These are phyloP conservation scores for Thunnus thynnus DNA, from an alignment of 2,113 vertebrate species.

Conservation along the genomic window DNA sequence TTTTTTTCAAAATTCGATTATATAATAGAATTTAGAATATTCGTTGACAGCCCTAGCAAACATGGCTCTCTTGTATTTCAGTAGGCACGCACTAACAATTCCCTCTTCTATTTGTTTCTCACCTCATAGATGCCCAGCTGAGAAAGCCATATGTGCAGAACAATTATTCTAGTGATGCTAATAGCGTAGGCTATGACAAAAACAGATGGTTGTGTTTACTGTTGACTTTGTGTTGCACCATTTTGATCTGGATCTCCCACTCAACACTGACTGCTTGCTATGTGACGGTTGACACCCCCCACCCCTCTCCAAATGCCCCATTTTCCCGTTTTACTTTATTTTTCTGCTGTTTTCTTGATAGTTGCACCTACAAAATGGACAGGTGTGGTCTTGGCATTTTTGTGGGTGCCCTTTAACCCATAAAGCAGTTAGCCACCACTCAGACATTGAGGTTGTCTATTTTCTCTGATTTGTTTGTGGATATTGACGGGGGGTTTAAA, in stretches of 20 bases:
- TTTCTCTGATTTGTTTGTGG: constrained; percentile 33
- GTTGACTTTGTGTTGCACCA: constrained; percentile 12
- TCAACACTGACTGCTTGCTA: background rate
- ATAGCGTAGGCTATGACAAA: background rate
- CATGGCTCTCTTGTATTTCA: background rate
- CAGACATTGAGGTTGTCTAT: background rate
- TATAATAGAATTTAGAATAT: no score
- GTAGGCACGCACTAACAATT: background rate
- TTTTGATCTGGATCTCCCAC: constrained; percentile 21
- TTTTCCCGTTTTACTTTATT: background rate
- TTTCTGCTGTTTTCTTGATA: background rate
- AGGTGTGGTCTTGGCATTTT: background rate
- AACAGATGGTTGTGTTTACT: constrained; percentile 38
- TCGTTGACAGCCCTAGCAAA: background rate
- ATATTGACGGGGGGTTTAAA: background rate
- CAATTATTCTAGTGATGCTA: constrained; percentile 7
- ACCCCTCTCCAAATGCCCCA: background rate
- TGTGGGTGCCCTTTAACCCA: background rate
- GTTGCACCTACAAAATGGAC: constrained; percentile 7
- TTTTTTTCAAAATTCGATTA: no score
- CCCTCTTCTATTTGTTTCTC: constrained; percentile 31
- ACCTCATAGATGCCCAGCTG: constrained; percentile 29
- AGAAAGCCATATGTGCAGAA: constrained; percentile 42
- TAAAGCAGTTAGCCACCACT: background rate
- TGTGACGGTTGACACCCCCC: background rate